These are phyloP conservation scores for Ennomos fuscantarius DNA, from an alignment of 2,888 invertebrate species.

Conservation along the genomic window DNA sequence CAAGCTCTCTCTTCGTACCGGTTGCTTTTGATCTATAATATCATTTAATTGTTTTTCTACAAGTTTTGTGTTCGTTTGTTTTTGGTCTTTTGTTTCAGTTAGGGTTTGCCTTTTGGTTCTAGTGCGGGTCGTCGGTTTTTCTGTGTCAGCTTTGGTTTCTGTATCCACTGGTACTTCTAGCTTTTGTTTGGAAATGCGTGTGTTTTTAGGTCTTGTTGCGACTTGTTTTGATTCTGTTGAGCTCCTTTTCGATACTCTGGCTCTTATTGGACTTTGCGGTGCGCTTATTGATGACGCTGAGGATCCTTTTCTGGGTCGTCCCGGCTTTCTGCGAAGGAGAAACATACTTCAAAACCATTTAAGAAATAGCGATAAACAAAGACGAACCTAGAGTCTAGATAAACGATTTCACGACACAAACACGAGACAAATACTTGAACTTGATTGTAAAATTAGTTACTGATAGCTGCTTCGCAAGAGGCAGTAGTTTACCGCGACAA, in stretches of 20 bases:
- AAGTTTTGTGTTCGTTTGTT: not conserved
- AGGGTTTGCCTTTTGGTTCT: not conserved
- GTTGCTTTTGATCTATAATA: not conserved
- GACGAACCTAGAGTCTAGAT: too few relatives aligned
- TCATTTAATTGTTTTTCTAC: not conserved
- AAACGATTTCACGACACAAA: too few relatives aligned
- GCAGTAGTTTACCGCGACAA: too few relatives aligned
- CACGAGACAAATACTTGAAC: too few relatives aligned
- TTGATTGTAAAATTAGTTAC: too few relatives aligned
- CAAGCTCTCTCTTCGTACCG: not conserved
- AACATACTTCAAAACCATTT: not conserved
- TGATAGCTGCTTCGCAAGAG: too few relatives aligned
- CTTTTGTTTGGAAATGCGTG: not conserved
- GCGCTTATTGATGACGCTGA: constrained; percentile 1
- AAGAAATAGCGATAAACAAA: not conserved
- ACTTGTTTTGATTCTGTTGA: constrained; percentile 20
- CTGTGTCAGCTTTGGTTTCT: not conserved
- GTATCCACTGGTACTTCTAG: not conserved
- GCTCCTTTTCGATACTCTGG: constrained; percentile 17
- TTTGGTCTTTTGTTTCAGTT: not conserved
- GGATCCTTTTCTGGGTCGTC: constrained; percentile 2
- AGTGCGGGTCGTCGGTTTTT: not conserved
- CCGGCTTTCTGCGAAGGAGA: not conserved
- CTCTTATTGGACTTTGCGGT: constrained; percentile 10
- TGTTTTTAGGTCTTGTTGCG: constrained; percentile 10